Percentiles rank a stretch among this genome's conserved stretches.
Evolutionary conservation across 2,888 invertebrate genomes (phyloP).

Genomic region (Sepioteuthis lessoniana): DNA sequence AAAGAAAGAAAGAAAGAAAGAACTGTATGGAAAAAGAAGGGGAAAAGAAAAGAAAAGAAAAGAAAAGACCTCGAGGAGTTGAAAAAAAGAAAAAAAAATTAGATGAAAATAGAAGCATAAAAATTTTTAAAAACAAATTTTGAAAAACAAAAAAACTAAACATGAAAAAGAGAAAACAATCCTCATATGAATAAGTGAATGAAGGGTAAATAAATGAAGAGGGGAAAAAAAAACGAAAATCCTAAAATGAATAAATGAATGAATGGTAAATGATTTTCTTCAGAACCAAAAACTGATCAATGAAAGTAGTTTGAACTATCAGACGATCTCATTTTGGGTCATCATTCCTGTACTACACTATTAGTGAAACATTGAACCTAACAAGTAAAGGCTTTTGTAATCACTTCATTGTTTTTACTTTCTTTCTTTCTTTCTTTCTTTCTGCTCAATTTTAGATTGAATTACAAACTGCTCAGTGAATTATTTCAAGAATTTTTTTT

Average conservation of each 20-base stretch:
- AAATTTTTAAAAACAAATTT: not conserved
- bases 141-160: not conserved
- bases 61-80: not conserved
- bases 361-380: not conserved
- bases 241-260: not conserved
- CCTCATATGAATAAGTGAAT: not conserved
- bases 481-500: not conserved
- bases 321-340: not conserved
- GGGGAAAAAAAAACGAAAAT: not conserved
- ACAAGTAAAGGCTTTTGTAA: not conserved
- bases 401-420: not conserved
- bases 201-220: no score
- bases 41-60: no score
- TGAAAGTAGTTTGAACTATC: not conserved
- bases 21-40: no score
- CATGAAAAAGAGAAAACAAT: no score
- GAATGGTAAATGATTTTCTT: not conserved
- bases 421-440: not conserved
- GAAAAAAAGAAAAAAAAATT: not conserved
- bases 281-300: not conserved
- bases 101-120: not conserved
- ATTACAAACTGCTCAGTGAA: not conserved
- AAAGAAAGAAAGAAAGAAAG: no score
- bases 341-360: not conserved
- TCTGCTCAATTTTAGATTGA: not conserved